Base-by-base conservation (phyloP, 2,113 vertebrate genomes). In the Tor tambroides region DNA sequence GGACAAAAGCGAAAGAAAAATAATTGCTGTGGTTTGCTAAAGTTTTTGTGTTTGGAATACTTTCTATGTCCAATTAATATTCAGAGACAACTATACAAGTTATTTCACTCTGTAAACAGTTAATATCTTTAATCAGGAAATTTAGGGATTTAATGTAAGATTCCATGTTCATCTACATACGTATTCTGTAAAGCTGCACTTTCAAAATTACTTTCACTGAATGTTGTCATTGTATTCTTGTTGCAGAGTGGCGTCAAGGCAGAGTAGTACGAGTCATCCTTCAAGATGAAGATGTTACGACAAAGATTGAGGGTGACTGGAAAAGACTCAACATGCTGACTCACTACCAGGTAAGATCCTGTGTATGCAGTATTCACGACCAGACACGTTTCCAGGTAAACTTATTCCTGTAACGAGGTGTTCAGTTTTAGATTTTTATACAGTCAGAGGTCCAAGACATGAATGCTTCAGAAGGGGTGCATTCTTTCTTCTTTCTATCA, bases 291-390 rank as follows among this genome's bases (percentile, higher is more conserved):
- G 98, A 99, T 90, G 95, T 98, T 91, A 98, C 98, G 92, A 99
- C 98, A 54, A 99, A 99, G 94, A 99, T 99, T 4, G 98, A 99
- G 91, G 95, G 95, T 0, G 98, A 99, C 88, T 99, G 98, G 98
- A 99, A 99, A 93, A 94, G 98, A 85, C 95, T 99, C 49, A 99
- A 99, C 94, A 98, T 97, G 3, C 91, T 96, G 85, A 90, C 86
- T 49, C 95, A 96, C 87, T 95, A 96, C 92, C 94, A 95, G 94
- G 95, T 95, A 92, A 10, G 41, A 2, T 12, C 23, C 10, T 35
- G 21, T 19, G 19, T 38, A 14, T 15, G 41, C 14, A 77, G 23
- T 77, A 35, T 51, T 61, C 28, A 23, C 7, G 5, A 32, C 76
- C 8, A 54, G 76, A 78, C 38, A 74, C 3, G 3, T 19, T 82